phyloP scores from a whole-genome alignment of 1,140 invertebrate species.

The Mesaphorura yosii region DNA sequence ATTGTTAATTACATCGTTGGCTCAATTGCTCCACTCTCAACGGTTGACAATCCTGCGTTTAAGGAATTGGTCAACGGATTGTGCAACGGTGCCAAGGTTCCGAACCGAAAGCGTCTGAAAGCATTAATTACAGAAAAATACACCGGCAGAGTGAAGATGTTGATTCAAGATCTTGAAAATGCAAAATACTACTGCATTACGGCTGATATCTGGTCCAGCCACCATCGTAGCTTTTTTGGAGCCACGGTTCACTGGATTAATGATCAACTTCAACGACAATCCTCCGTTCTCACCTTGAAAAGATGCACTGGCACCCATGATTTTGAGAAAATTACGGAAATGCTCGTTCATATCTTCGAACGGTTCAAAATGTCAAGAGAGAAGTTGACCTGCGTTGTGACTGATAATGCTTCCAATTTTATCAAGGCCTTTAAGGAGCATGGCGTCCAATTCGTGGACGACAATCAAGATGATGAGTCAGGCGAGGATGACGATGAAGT shows the following conservation, averaged over 20 bases:
- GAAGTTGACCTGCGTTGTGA: neutral
- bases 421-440: neutral
- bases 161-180: neutral
- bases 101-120: neutral
- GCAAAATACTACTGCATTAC: neutral
- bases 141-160: neutral
- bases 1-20: neutral
- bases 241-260: neutral
- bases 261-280: neutral
- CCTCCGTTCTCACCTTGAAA: neutral
- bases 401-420: conserved; percentile 8
- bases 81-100: too few relatives aligned
- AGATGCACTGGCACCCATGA: neutral
- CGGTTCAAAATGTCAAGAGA: neutral
- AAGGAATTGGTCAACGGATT: too few relatives aligned
- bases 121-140: neutral
- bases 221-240: neutral
- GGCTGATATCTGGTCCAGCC: conserved; percentile 1
- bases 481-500: neutral
- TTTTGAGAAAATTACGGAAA: neutral
- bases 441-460: neutral
- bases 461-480: neutral
- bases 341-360: neutral
- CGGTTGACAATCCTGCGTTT: neutral
- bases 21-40: neutral